These are phyloP conservation scores for Phataginus tetradactyla DNA, from an alignment of 2,797 vertebrate genomes.

Conservation along the genomic window DNA sequence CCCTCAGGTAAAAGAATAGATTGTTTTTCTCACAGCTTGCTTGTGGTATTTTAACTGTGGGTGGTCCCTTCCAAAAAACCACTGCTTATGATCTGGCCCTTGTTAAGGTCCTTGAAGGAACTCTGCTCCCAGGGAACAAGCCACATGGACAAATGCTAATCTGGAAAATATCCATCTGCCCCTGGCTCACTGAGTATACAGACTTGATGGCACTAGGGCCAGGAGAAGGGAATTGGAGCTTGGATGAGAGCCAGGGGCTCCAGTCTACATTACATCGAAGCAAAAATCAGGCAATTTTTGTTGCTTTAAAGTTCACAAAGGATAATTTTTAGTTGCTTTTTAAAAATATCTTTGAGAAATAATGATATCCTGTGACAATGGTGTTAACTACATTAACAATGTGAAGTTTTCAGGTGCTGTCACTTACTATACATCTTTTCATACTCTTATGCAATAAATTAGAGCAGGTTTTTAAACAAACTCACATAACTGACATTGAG, in stretches of 20 bases:
- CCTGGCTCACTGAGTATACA: background rate
- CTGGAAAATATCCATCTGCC: slow-evolving; percentile 50
- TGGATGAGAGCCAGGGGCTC: slow-evolving; percentile 38
- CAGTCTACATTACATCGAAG: slow-evolving; percentile 17
- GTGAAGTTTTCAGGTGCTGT: slow-evolving; percentile 44
- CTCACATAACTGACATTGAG: background rate
- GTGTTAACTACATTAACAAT: slow-evolving; percentile 24
- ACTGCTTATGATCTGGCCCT: slow-evolving; percentile 28
- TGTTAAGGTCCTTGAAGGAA: slow-evolving; percentile 40
- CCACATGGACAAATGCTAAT: slow-evolving; percentile 50
- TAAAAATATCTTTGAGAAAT: slow-evolving; percentile 39
- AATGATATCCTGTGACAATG: slow-evolving; percentile 39
- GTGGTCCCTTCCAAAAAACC: background rate
- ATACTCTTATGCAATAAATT: slow-evolving; percentile 46
- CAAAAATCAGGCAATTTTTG: slow-evolving; percentile 48
- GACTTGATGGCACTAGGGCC: background rate
- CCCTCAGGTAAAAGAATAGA: background rate
- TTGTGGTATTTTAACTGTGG: slow-evolving; percentile 14
- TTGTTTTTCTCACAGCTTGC: slow-evolving; percentile 1
- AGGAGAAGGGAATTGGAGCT: slow-evolving; percentile 23
- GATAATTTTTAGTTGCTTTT: slow-evolving; percentile 52
- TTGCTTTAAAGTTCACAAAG: slow-evolving; percentile 51
- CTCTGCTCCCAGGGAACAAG: slow-evolving; percentile 14
- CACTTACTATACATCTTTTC: slow-evolving; percentile 52
- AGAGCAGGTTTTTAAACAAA: slow-evolving; percentile 41